Evolutionary conservation across 2,113 vertebrate species (phyloP).

Genomic region (Spea multiplicata): DNA sequence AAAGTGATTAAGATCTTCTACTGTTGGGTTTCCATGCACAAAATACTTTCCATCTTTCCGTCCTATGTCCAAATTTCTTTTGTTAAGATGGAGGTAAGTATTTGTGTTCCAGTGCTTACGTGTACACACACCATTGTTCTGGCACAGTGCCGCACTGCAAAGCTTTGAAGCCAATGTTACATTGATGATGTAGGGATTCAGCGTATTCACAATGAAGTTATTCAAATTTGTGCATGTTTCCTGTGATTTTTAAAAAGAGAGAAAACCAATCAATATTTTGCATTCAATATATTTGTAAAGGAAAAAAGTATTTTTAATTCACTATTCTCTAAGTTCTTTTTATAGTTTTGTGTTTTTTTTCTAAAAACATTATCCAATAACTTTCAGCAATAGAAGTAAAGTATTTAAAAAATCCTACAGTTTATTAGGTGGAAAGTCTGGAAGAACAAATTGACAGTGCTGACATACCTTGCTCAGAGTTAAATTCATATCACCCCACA

Average conservation of each 20-base stretch:
- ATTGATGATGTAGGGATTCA: conserved; percentile 83
- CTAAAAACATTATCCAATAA: too few species aligned
- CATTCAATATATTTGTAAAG: too few species aligned
- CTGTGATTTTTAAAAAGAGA: conserved; percentile 52
- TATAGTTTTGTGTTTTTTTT: neutral
- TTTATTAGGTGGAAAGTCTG: too few species aligned
- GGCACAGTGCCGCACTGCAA: conserved; percentile 77
- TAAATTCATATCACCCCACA: conserved; percentile 77
- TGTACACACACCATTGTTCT: conserved; percentile 71
- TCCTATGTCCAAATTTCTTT: conserved; percentile 63
- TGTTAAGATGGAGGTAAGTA: conserved; percentile 80
- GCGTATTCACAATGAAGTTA: conserved; percentile 60
- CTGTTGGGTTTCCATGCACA: conserved; percentile 61
- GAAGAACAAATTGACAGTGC: conserved; percentile 19
- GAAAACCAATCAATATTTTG: neutral
- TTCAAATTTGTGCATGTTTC: conserved; percentile 65
- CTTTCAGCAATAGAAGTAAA: too few species aligned
- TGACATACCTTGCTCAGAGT: conserved; percentile 68
- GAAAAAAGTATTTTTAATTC: too few species aligned
- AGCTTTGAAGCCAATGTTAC: conserved; percentile 81
- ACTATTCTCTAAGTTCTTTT: too few species aligned
- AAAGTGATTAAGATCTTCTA: conserved; percentile 64
- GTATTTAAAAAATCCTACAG: too few species aligned
- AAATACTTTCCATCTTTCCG: conserved; percentile 57
- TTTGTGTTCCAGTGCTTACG: conserved; percentile 70